Evolutionary conservation across 2,888 invertebrate genomes (phyloP), one percentile per base, ranked within the genome.

Genomic region (Athetis lepigone): DNA sequence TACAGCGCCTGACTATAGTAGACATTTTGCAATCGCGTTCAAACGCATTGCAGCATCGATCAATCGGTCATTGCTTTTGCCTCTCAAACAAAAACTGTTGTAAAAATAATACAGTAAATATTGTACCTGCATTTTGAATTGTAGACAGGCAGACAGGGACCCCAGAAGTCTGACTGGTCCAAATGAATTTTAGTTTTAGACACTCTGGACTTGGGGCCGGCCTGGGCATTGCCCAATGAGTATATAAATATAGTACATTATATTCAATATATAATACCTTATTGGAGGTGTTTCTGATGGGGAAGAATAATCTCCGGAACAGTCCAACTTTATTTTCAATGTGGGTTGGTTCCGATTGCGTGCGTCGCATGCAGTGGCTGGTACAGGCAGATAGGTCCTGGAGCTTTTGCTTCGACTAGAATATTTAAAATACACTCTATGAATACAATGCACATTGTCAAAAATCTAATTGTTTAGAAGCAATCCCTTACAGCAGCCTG

Each of bases 271-370:
- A n/a, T n/a, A n/a, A n/a, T 49, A 90, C 90, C 84, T 89, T 90
- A 56, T 78, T 77, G 0, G 89, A 88, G 0, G 79, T 67, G 58
- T 86, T 88, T 63, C 75, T 76, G 23, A 76, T 65, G 3, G 85
- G 84, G 39, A 71, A 81, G 76, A 90, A 85, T 25, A 86, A 74
- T 62, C 84, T 71, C 19, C 82, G 83, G 63, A 88, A 77, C 67
- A 87, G 70, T 51, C 85, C 84, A 19, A 81, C 36, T 70, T 84
- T 84, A 54, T 84, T 84, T n/a, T 89, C 86, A 19, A 73, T 62
- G 56, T 85, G 83, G 18, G 79, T 70, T 2, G 91, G 90, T 40
- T 84, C 89, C 0, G 89, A 89, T 18, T 80, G 80, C 0, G 85
- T 86, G 0, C 75, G 37, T 5, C 76, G 79, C 40, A 87, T 42